A percentile compares a stretch with the other conserved stretches of the same genome.
These are phyloP conservation scores for Tapera naevia DNA, from an alignment of 2,797 vertebrate genomes.

Conservation along the genomic window DNA sequence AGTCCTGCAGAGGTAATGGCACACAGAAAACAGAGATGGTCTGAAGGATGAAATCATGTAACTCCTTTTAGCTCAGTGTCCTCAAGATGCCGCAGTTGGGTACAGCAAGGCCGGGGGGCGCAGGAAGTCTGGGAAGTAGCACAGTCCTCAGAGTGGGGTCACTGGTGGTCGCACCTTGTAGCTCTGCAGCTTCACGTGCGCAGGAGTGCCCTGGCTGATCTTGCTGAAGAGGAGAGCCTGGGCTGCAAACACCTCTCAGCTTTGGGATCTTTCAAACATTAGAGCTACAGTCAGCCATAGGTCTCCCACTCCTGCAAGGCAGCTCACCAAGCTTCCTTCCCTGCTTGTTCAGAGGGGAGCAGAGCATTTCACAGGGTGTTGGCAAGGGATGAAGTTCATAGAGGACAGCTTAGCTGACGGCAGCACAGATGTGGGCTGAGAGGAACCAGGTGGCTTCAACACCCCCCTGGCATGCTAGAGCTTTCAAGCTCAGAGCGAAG, in stretches of 20 bases:
- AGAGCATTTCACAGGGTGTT: background rate
- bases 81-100: accelerated
- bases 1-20: background rate
- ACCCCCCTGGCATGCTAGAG: background rate
- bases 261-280: background rate
- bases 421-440: background rate
- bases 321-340: background rate
- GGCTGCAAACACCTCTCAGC: background rate
- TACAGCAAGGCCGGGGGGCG: accelerated
- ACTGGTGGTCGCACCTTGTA: accelerated
- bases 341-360: background rate
- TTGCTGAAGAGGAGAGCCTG: background rate
- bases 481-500: background rate
- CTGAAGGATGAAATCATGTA: background rate
- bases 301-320: background rate
- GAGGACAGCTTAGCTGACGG: background rate
- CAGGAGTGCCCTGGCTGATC: accelerated
- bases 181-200: background rate
- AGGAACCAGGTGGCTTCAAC: background rate
- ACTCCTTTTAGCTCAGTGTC: background rate
- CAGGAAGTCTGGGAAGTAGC: background rate
- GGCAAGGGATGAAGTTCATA: background rate
- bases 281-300: background rate
- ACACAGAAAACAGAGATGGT: background rate
- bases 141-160: accelerated